A percentile compares a stretch with the other conserved stretches of the same genome.
Evolutionary conservation across 2,888 invertebrate genomes (phyloP).

Genomic region (Pantelozetes paolii): DNA sequence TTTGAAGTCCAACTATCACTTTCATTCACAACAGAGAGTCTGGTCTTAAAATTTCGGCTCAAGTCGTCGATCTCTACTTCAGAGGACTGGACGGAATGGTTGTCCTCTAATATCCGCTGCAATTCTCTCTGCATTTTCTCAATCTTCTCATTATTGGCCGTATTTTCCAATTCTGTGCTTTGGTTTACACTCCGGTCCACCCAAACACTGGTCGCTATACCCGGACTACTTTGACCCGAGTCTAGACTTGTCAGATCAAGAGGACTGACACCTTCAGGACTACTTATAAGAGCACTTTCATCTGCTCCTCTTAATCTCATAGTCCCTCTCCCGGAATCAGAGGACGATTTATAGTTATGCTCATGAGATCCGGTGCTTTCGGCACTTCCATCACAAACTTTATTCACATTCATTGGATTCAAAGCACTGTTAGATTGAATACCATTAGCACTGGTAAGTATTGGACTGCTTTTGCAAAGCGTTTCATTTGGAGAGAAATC

Average conservation of each 20-base stretch:
- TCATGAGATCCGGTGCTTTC: conserved; percentile 37
- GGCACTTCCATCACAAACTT: not conserved
- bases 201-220: not conserved
- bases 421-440: conserved; percentile 12
- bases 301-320: conserved; percentile 46
- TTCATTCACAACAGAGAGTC: conserved; percentile 37
- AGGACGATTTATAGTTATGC: conserved; percentile 46
- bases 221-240: conserved; percentile 47
- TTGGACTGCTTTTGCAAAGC: not conserved
- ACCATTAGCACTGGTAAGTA: not conserved
- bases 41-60: not conserved
- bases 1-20: conserved; percentile 42
- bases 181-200: not conserved
- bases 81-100: not conserved
- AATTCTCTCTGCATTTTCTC: conserved; percentile 39
- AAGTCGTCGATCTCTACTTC: conserved; percentile 25
- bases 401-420: not conserved
- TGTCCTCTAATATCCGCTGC: conserved; percentile 37
- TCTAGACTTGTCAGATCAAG: conserved; percentile 48
- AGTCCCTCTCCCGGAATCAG: conserved; percentile 49
- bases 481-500: not conserved
- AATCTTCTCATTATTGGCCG: conserved; percentile 16
- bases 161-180: not conserved
- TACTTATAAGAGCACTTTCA: conserved; percentile 45
- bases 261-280: conserved; percentile 45